These are phyloP conservation scores for Pristionchus japonicus DNA, from an alignment of 2,888 invertebrate species.

Conservation along the genomic window DNA sequence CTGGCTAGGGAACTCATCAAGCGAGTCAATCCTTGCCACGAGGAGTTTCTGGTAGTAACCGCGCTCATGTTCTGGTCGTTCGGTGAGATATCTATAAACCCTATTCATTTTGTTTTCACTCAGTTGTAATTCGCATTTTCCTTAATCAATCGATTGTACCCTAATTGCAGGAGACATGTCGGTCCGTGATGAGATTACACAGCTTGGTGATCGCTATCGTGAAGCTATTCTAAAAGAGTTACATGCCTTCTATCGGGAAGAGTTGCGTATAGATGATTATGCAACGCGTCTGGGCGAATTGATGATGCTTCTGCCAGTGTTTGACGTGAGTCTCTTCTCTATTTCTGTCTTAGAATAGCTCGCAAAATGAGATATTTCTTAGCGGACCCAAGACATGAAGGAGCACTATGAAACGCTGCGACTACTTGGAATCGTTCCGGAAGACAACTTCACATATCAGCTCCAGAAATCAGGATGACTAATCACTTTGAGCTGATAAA, in stretches of 20 bases:
- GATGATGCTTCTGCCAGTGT: neutral
- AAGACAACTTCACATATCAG: neutral
- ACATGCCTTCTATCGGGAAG: neutral
- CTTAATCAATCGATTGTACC: too few relatives aligned
- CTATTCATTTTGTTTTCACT: too few relatives aligned
- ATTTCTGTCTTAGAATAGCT: neutral
- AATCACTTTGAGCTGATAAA: too few relatives aligned
- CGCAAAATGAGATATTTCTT: neutral
- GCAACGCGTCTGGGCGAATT: neutral
- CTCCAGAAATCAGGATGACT: neutral
- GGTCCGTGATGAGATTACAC: neutral
- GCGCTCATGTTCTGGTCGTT: neutral
- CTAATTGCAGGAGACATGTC: neutral
- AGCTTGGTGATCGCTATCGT: neutral
- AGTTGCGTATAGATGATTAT: neutral
- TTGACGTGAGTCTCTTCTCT: slow-evolving; percentile 6
- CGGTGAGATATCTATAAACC: too few relatives aligned
- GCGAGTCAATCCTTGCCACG: neutral
- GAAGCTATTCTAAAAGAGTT: neutral
- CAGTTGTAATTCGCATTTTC: neutral
- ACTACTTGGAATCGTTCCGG: neutral
- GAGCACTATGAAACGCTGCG: neutral
- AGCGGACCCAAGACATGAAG: neutral
- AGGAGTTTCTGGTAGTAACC: neutral
- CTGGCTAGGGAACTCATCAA: neutral